Percentiles rank a stretch among this genome's conserved stretches.
Evolutionary conservation across 92 coral and sea anemone species (phyloP).

Genomic region (Epizoanthus stellaris): DNA sequence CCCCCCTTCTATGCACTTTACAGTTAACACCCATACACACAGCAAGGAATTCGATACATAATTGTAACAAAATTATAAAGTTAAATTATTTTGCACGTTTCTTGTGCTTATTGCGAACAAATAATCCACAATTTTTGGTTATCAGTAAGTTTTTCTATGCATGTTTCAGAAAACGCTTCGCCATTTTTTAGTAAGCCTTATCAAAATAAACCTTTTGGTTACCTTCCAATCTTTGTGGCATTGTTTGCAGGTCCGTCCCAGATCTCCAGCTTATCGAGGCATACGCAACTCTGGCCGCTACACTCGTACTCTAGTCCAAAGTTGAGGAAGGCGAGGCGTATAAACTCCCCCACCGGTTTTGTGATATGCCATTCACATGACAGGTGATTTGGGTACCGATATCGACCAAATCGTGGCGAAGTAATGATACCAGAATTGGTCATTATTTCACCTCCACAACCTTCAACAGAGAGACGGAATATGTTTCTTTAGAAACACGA

Average conservation of each 20-base stretch:
- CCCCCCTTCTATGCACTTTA: too few relatives aligned
- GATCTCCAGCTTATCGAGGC: conserved; percentile 77
- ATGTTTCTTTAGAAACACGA: not conserved
- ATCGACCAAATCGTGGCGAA: conserved; percentile 84
- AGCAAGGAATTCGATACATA: too few relatives aligned
- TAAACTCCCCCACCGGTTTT: conserved; percentile 60
- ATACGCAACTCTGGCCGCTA: conserved; percentile 43
- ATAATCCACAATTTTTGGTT: too few relatives aligned
- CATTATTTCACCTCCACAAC: conserved; percentile 73
- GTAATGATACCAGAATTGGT: conserved; percentile 60
- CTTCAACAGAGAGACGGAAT: conserved; percentile 31
- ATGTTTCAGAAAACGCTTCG: too few relatives aligned
- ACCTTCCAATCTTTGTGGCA: conserved; percentile 80
- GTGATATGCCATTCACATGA: conserved; percentile 83
- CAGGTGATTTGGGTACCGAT: conserved; percentile 80
- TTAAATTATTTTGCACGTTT: too few relatives aligned
- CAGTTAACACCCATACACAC: too few relatives aligned
- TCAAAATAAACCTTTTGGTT: not conserved
- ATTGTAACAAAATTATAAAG: too few relatives aligned
- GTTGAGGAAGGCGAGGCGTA: conserved; percentile 69
- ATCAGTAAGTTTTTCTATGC: too few relatives aligned
- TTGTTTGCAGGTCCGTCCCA: conserved; percentile 87
- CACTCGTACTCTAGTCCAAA: conserved; percentile 69
- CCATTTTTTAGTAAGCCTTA: too few relatives aligned
- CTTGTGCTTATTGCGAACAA: too few relatives aligned